Percentiles rank a stretch among this genome's conserved stretches.
These are phyloP conservation scores for Drosophila mercatorum DNA, from an alignment of 2,888 invertebrate genomes.

Conservation along the genomic window DNA sequence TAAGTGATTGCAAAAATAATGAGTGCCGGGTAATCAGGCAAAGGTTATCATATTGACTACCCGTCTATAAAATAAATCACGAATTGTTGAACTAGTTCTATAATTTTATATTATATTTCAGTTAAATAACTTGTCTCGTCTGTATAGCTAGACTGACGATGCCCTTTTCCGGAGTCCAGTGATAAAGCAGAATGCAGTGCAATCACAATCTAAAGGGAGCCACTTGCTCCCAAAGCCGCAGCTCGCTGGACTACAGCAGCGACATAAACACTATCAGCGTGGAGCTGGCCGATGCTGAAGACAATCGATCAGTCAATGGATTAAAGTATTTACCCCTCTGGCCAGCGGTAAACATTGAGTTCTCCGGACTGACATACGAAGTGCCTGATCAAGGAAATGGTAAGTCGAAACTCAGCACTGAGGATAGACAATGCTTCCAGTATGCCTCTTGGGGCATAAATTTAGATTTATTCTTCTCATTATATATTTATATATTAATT, in stretches of 20 bases:
- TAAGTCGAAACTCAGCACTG: slow-evolving; percentile 77
- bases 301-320: slow-evolving; percentile 86
- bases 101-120: background rate
- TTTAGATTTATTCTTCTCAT: no score
- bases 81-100: background rate
- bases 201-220: slow-evolving; percentile 48
- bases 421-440: background rate
- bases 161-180: background rate
- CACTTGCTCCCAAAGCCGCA: slow-evolving; percentile 64
- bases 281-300: slow-evolving; percentile 84
- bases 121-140: background rate
- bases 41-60: slow-evolving; percentile 42
- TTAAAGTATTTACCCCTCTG: slow-evolving; percentile 88
- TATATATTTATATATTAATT: no score
- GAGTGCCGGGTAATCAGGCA: background rate
- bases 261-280: slow-evolving; percentile 83
- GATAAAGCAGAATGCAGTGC: slow-evolving; percentile 25
- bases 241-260: slow-evolving; percentile 77
- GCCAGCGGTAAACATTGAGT: slow-evolving; percentile 92
- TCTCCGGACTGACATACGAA: slow-evolving; percentile 92
- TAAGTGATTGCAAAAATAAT: background rate
- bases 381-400: slow-evolving; percentile 90
- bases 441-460: no score
- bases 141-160: background rate
- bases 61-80: background rate